A percentile compares a stretch with the other conserved stretches of the same genome.
phyloP scores from a whole-genome alignment of 92 coral and sea anemone species.

The Isaurus tuberculatus region DNA sequence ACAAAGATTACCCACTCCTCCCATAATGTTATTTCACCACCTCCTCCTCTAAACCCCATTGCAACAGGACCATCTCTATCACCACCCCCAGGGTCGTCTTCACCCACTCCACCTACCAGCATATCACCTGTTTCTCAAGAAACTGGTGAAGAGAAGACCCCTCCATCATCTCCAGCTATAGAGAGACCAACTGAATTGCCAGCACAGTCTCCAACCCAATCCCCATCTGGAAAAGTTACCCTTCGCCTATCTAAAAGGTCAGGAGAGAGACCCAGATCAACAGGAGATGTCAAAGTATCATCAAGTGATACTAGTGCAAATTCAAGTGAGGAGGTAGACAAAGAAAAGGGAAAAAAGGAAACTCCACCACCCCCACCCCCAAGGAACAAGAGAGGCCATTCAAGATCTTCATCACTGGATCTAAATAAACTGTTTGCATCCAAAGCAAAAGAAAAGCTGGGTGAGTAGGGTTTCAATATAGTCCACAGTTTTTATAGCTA shows the following conservation, averaged over 20 bases:
- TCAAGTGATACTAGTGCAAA: constrained; percentile 61
- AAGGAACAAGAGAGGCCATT: constrained; percentile 93
- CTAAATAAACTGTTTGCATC: constrained; percentile 91
- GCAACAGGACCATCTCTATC: constrained; percentile 38
- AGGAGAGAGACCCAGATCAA: constrained; percentile 77
- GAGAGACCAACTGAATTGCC: constrained; percentile 31
- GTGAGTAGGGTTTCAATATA: too few relatives aligned
- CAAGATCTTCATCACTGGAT: constrained; percentile 97
- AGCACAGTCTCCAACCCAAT: constrained; percentile 34
- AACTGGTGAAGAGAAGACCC: constrained; percentile 3
- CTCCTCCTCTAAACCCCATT: constrained; percentile 45
- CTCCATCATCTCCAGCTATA: constrained; percentile 27
- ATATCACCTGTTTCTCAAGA: constrained; percentile 30
- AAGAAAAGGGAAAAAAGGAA: constrained; percentile 77
- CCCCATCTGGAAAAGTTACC: constrained; percentile 45
- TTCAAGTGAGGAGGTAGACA: constrained; percentile 70
- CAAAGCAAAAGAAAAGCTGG: constrained; percentile 79
- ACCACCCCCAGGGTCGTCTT: constrained; percentile 34
- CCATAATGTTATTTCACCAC: constrained; percentile 33
- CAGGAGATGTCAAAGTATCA: constrained; percentile 76
- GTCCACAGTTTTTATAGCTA: too few relatives aligned
- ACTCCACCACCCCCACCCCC: constrained; percentile 89
- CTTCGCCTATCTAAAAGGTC: constrained; percentile 55
- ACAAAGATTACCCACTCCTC: constrained; percentile 36
- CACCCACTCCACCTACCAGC: constrained; percentile 4